These are phyloP conservation scores for Mustelus asterias DNA, from an alignment of 2,113 vertebrate species.

Conservation along the genomic window DNA sequence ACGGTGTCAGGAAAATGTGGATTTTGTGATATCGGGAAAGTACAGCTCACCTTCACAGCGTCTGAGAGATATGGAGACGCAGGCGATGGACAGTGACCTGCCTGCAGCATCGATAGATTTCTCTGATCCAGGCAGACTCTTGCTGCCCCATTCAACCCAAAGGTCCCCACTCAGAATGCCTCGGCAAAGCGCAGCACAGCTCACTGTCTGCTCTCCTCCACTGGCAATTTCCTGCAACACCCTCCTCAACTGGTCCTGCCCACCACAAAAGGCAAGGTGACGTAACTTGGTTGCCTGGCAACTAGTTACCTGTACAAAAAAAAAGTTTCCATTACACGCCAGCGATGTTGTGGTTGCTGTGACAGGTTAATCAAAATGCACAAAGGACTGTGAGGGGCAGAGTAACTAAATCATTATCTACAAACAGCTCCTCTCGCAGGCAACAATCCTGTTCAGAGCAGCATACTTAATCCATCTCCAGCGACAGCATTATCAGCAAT, in stretches of 20 bases:
- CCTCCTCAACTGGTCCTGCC: background rate
- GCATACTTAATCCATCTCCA: background rate
- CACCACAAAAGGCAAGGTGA: background rate
- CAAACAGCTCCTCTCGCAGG: background rate
- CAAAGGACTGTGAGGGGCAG: background rate
- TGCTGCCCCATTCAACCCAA: background rate
- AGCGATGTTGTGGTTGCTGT: slow-evolving; percentile 5
- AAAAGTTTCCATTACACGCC: slow-evolving; percentile 33
- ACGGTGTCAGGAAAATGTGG: background rate
- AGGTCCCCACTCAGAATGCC: background rate
- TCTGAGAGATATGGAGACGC: too few species aligned
- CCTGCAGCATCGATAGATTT: background rate
- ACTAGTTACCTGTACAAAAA: slow-evolving; percentile 6
- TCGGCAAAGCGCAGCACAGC: background rate
- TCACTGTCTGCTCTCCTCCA: slow-evolving; percentile 8
- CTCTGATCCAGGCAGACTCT: background rate
- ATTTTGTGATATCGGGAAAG: background rate
- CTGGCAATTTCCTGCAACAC: background rate
- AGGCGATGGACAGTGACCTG: background rate
- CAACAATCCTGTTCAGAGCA: background rate
- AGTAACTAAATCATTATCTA: background rate
- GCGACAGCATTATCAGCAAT: background rate
- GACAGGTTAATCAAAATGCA: background rate
- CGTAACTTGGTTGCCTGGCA: background rate
- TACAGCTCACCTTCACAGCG: slow-evolving; percentile 1